Percentiles rank a stretch among this genome's conserved stretches.
Evolutionary conservation across 2,113 vertebrate species (phyloP).

Genomic region (Pungitius pungitius): DNA sequence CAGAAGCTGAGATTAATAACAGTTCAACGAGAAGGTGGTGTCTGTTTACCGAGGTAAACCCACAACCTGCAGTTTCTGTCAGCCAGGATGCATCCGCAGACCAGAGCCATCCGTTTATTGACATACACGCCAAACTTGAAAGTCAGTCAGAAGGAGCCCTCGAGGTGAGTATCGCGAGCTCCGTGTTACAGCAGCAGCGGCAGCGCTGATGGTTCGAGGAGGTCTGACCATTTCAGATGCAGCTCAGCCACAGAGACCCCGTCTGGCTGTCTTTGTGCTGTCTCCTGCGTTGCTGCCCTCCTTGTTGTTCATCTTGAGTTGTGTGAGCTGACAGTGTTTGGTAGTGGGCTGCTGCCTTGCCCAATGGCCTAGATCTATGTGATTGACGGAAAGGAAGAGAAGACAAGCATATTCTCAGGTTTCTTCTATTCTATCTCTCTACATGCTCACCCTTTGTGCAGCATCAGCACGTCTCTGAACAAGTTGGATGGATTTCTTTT

Average conservation of each 20-base stretch:
- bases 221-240: conserved; percentile 27
- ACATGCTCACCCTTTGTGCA: conserved; percentile 35
- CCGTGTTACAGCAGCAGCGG: conserved; percentile 30
- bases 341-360: conserved; percentile 59
- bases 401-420: conserved; percentile 17
- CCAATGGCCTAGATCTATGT: conserved; percentile 53
- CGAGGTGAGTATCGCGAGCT: conserved; percentile 30
- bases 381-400: conserved; percentile 63
- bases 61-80: conserved; percentile 20
- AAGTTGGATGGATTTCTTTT: conserved; percentile 45
- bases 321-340: conserved; percentile 66
- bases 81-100: conserved; percentile 32
- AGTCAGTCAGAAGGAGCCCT: conserved; percentile 21
- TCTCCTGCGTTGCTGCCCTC: conserved; percentile 9
- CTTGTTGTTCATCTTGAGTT: conserved; percentile 64
- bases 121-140: conserved; percentile 43
- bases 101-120: conserved; percentile 47
- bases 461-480: conserved; percentile 28
- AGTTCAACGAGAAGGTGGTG: not conserved
- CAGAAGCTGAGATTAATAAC: not conserved
- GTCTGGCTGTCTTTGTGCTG: conserved; percentile 1
- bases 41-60: conserved; percentile 31
- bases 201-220: too few species aligned
- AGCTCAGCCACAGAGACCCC: conserved; percentile 26
- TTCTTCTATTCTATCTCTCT: conserved; percentile 24